These are phyloP conservation scores for Drosophila histrio DNA, from an alignment of 2,888 invertebrate genomes.

Conservation along the genomic window DNA sequence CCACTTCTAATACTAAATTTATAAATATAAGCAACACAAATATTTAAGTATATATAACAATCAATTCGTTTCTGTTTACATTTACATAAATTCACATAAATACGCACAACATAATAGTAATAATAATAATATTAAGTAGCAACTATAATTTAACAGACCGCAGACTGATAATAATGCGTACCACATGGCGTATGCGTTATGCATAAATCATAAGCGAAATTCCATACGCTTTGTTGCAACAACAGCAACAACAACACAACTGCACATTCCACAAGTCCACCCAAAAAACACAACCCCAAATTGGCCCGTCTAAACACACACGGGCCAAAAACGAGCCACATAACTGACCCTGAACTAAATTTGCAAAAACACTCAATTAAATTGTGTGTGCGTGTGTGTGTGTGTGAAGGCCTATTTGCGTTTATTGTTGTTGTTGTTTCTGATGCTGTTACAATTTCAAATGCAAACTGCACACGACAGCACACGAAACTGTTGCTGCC, in stretches of 20 bases:
- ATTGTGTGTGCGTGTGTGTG: slow-evolving; percentile 9
- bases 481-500: slow-evolving; percentile 37
- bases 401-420: slow-evolving; percentile 49
- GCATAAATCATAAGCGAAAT: slow-evolving; percentile 65
- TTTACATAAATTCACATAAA: not conserved
- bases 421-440: slow-evolving; percentile 28
- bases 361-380: slow-evolving; percentile 33
- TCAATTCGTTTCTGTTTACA: not conserved
- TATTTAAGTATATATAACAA: not conserved
- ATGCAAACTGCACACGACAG: slow-evolving; percentile 52
- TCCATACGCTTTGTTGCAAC: slow-evolving; percentile 8
- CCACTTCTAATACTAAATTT: not conserved
- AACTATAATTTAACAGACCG: not conserved
- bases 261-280: slow-evolving; percentile 12
- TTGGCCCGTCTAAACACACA: slow-evolving; percentile 55
- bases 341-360: slow-evolving; percentile 78
- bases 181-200: slow-evolving; percentile 68
- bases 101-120: not conserved
- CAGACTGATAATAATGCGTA: slow-evolving; percentile 18
- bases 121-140: not conserved
- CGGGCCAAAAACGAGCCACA: slow-evolving; percentile 60
- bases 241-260: slow-evolving; percentile 2
- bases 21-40: not conserved
- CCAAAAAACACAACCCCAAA: slow-evolving; percentile 40
- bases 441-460: slow-evolving; percentile 58